phyloP scores from a whole-genome alignment of 2,888 invertebrate species.

The Parnassius smintheus region DNA sequence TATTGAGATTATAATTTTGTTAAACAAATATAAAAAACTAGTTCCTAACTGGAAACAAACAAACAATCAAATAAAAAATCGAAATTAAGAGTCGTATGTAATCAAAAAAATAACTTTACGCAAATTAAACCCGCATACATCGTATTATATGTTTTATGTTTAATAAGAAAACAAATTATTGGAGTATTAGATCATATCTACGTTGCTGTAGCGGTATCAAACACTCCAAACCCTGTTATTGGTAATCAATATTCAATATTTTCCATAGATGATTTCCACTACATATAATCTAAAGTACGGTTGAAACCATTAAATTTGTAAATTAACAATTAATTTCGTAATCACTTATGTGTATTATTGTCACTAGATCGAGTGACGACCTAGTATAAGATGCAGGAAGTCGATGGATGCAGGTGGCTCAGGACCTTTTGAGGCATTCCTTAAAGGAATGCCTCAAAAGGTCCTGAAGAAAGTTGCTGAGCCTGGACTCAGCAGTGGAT shows the following conservation, averaged over 20 bases:
- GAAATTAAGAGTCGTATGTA: neutral
- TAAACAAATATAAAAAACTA: no score
- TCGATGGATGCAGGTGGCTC: no score
- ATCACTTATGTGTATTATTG: neutral
- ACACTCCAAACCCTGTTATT: conserved; percentile 15
- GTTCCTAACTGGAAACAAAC: no score
- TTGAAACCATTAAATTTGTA: neutral
- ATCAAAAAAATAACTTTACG: neutral
- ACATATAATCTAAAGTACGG: conserved; percentile 1
- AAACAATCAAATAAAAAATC: no score
- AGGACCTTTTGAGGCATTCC: no score
- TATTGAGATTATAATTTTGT: no score
- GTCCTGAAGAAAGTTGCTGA: no score
- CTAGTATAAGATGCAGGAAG: no score
- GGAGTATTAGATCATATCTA: conserved; percentile 19
- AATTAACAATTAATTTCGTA: neutral
- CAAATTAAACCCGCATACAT: conserved; percentile 14
- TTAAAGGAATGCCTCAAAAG: no score
- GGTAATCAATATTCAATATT: conserved; percentile 15
- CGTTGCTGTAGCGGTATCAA: conserved; percentile 11
- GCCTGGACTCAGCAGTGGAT: no score
- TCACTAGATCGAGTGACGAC: no score
- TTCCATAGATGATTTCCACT: conserved; percentile 15
- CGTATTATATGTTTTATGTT: neutral
- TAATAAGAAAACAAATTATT: conserved; percentile 15